Evolutionary conservation across 2,888 invertebrate species (phyloP).

Genomic region (Odontomyia ornata): DNA sequence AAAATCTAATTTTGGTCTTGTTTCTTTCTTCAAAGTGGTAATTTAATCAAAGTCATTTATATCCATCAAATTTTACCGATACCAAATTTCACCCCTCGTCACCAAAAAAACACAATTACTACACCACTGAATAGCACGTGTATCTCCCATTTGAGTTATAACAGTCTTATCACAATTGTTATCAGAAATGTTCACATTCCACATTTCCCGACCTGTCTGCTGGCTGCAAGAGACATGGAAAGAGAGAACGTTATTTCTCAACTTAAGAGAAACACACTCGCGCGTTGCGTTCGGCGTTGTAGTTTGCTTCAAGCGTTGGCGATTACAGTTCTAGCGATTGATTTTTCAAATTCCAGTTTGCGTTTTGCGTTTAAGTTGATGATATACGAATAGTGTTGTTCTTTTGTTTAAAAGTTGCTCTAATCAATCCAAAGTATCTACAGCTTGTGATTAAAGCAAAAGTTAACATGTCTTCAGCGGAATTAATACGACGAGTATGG

Average conservation of each 20-base stretch:
- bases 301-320: neutral
- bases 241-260: neutral
- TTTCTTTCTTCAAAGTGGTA: too few species aligned
- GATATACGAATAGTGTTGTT: neutral
- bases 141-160: too few species aligned
- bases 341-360: conserved; percentile 13
- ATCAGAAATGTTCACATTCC: too few species aligned
- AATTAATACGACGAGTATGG: neutral
- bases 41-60: too few species aligned
- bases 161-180: too few species aligned
- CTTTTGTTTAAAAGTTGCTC: neutral
- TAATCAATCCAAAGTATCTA: neutral
- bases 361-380: neutral
- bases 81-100: too few species aligned
- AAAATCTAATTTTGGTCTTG: too few species aligned
- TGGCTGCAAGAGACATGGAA: neutral
- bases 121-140: too few species aligned
- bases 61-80: too few species aligned
- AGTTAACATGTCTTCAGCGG: neutral
- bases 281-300: neutral
- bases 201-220: too few species aligned
- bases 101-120: too few species aligned
- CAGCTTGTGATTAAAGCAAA: neutral
- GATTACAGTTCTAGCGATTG: neutral
- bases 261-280: neutral